A percentile compares a stretch with the other conserved stretches of the same genome.
These are phyloP conservation scores for Virgularia gustaviana DNA, from an alignment of 92 coral and sea anemone species.

Conservation along the genomic window DNA sequence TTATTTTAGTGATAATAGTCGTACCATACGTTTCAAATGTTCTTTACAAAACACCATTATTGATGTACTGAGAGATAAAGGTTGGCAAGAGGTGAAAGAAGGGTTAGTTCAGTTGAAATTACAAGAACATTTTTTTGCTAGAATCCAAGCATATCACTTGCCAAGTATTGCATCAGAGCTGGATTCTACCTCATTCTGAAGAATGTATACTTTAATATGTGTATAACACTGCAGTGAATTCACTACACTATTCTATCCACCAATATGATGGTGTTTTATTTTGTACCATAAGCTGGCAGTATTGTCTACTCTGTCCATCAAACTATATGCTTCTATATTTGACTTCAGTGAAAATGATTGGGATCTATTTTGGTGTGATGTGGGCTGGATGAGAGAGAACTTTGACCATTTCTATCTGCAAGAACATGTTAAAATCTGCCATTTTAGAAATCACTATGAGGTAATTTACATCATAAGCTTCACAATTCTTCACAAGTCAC, in stretches of 20 bases:
- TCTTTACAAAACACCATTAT: constrained; percentile 87
- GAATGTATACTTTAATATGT: background rate
- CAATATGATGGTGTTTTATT: constrained; percentile 15
- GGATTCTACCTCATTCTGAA: too few species aligned
- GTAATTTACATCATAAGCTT: constrained; percentile 39
- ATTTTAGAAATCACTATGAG: constrained; percentile 96
- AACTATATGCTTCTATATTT: background rate
- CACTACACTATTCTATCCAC: background rate
- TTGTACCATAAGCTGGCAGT: too few species aligned
- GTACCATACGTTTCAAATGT: constrained; percentile 83
- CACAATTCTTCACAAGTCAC: background rate
- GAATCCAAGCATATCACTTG: background rate
- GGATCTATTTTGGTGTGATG: constrained; percentile 98
- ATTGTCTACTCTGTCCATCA: too few species aligned
- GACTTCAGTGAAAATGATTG: constrained; percentile 84
- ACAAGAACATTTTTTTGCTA: background rate
- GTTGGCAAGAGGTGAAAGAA: constrained; percentile 87
- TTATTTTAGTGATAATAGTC: constrained; percentile 88
- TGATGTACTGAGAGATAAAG: constrained; percentile 88
- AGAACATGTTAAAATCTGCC: constrained; percentile 95
- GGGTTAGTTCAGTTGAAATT: constrained; percentile 53
- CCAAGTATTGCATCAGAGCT: too few species aligned
- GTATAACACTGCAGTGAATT: background rate
- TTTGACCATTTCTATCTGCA: constrained; percentile 94
- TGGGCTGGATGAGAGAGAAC: constrained; percentile 95